A percentile compares a stretch with the other conserved stretches of the same genome.
Evolutionary conservation across 2,797 vertebrate genomes (phyloP).

Genomic region (Sciurus carolinensis): DNA sequence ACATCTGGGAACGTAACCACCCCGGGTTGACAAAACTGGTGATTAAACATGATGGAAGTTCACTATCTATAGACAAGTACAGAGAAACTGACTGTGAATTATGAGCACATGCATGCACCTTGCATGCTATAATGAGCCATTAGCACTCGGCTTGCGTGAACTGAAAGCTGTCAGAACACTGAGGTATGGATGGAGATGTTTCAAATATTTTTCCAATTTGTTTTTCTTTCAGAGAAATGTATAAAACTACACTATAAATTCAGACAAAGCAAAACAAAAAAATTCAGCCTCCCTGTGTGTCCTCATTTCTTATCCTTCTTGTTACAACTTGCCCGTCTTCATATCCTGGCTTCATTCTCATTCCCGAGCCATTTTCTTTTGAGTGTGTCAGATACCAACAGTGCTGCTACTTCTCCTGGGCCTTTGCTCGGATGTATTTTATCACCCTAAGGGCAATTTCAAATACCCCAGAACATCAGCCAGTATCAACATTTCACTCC

Average conservation of each 20-base stretch:
- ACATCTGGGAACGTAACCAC: slow-evolving; percentile 85
- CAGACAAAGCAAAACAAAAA: slow-evolving; percentile 69
- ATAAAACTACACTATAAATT: slow-evolving; percentile 78
- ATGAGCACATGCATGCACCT: slow-evolving; percentile 65
- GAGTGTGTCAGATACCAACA: slow-evolving; percentile 17
- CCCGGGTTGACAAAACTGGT: slow-evolving; percentile 71
- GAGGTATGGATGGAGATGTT: slow-evolving; percentile 77
- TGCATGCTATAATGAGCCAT: slow-evolving; percentile 77
- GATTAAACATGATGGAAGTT: slow-evolving; percentile 79
- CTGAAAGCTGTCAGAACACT: slow-evolving; percentile 79
- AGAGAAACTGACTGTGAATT: slow-evolving; percentile 73
- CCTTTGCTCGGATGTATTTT: slow-evolving; percentile 33
- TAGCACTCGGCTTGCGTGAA: slow-evolving; percentile 50
- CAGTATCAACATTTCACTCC: slow-evolving; percentile 46
- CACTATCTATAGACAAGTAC: slow-evolving; percentile 73
- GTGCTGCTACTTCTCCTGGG: background rate
- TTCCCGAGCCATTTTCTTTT: slow-evolving; percentile 28
- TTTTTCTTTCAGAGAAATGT: slow-evolving; percentile 82
- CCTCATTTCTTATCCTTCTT: slow-evolving; percentile 13
- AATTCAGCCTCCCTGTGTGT: background rate
- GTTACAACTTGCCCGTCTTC: slow-evolving; percentile 52
- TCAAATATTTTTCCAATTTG: slow-evolving; percentile 79
- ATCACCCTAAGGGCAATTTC: slow-evolving; percentile 25
- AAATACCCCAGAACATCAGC: background rate
- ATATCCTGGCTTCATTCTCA: slow-evolving; percentile 9